Evolutionary conservation across 2,888 invertebrate species (phyloP).

Genomic region (Andrena haemorrhoa): DNA sequence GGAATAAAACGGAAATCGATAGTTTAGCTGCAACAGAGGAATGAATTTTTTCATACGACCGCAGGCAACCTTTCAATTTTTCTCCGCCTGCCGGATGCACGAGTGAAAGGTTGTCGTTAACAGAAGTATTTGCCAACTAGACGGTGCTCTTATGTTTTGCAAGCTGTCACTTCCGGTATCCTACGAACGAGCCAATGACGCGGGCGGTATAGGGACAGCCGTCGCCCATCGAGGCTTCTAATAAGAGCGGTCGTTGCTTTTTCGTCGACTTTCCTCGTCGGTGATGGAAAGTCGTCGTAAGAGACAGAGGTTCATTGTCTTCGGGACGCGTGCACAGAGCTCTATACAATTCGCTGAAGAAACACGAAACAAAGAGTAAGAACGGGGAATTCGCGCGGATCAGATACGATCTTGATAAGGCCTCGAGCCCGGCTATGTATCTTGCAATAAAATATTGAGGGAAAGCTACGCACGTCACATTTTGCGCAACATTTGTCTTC

Average conservation of each 20-base stretch:
- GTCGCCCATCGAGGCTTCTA: conserved; percentile 28
- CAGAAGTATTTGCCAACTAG: conserved; percentile 36
- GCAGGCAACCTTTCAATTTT: conserved; percentile 44
- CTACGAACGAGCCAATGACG: conserved; percentile 38
- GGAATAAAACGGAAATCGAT: conserved; percentile 34
- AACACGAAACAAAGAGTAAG: conserved; percentile 31
- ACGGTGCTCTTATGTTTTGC: conserved; percentile 28
- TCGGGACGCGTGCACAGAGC: conserved; percentile 11
- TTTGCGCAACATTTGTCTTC: neutral
- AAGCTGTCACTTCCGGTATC: conserved; percentile 63
- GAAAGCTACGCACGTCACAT: neutral
- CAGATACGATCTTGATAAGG: conserved; percentile 28
- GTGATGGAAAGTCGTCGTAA: conserved; percentile 61
- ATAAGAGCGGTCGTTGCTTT: conserved; percentile 48
- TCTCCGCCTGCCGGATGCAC: conserved; percentile 56
- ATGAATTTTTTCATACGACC: conserved; percentile 24
- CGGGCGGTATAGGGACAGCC: conserved; percentile 2
- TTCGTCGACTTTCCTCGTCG: conserved; percentile 39
- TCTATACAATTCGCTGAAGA: conserved; percentile 15
- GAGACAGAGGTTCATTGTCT: conserved; percentile 52
- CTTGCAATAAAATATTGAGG: conserved; percentile 8
- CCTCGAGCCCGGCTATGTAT: conserved; percentile 19
- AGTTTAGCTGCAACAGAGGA: neutral
- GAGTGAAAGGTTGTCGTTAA: conserved; percentile 65
- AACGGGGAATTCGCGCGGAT: conserved; percentile 38